Evolutionary conservation across 1,140 invertebrate genomes (phyloP), one percentile per base, ranked within the genome.

Genomic region (Vanessa atalanta): DNA sequence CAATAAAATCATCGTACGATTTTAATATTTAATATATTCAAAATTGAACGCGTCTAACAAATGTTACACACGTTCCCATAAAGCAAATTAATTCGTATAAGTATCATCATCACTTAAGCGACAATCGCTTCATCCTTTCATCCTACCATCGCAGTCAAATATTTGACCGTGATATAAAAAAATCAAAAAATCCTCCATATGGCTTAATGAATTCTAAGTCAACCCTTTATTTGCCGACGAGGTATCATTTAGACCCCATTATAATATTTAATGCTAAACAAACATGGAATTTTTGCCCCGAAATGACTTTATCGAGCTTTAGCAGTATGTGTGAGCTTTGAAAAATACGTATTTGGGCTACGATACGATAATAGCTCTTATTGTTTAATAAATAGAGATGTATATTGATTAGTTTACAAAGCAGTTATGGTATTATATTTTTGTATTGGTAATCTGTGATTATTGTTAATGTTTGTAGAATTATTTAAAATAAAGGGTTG

Each of bases 191-290:
- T 79, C 71, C 47, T 51, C 85, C 88, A 86, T 86, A 90, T 91
- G 89, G 85, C 84, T 76, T 80, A 86, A 88, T 85, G 83, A 87
- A 82, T 84, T 67, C 74, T 63, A 72, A 79, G 77, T 83, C 83
- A 91, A 91, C 89, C 89, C 89, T 91, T 91, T 88, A 90, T 90
- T 89, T 88, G 80, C 81, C 78, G 78, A 74, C 78, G 76, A 79
- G 75, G 79, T 80, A 76, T 83, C 85, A 82, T 87, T 88, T 85
- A 82, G 83, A 75, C 82, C 81, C 83, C 87, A 91, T 91, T 91
- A 91, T 91, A 86, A 91, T 87, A 91, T 88, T 88, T 15, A 91
- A 91, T 88, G 88, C 83, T 87, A 88, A 88, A 91, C 86, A 91
- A 91, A 91, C 89, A 89, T 63, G 79, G 83, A 81, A 86, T 83